Evolutionary conservation across 37 sponge, comb jelly and placozoan species (phyloP).

Genomic region (Diacarnus erythraeanus): DNA sequence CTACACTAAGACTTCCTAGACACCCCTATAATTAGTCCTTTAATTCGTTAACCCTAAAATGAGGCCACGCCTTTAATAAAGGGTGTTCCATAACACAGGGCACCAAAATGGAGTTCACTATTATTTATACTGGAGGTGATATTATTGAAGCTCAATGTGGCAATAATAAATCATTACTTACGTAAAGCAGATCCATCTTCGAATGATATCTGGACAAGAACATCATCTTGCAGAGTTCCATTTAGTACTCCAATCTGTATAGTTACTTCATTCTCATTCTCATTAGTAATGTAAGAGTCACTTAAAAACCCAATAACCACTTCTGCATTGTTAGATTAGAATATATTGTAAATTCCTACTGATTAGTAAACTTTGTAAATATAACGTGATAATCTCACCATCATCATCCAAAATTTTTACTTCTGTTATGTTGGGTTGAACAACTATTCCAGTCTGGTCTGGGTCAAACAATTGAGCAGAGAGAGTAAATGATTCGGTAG

Average conservation of each 20-base stretch:
- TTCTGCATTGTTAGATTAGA: too few relatives aligned
- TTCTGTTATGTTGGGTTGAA: neutral
- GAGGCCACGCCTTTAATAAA: too few relatives aligned
- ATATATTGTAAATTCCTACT: too few relatives aligned
- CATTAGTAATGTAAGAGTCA: neutral
- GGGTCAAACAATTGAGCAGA: neutral
- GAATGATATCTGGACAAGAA: neutral
- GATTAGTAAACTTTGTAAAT: neutral
- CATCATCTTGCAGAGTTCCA: neutral
- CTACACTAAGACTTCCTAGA: too few relatives aligned
- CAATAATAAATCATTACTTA: too few relatives aligned
- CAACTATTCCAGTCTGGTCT: neutral
- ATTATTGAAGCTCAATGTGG: too few relatives aligned
- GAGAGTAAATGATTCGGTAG: neutral
- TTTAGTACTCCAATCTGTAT: neutral
- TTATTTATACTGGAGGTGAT: too few relatives aligned
- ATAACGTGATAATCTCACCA: neutral
- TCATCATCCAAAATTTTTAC: neutral
- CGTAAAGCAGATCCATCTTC: neutral
- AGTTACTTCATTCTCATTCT: neutral
- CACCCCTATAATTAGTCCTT: too few relatives aligned
- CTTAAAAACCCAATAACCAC: neutral
- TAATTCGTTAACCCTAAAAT: too few relatives aligned
- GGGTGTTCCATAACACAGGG: too few relatives aligned
- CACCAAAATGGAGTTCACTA: too few relatives aligned